Evolutionary conservation across 1,140 invertebrate genomes (phyloP).

Genomic region (Megalopta genalis): DNA sequence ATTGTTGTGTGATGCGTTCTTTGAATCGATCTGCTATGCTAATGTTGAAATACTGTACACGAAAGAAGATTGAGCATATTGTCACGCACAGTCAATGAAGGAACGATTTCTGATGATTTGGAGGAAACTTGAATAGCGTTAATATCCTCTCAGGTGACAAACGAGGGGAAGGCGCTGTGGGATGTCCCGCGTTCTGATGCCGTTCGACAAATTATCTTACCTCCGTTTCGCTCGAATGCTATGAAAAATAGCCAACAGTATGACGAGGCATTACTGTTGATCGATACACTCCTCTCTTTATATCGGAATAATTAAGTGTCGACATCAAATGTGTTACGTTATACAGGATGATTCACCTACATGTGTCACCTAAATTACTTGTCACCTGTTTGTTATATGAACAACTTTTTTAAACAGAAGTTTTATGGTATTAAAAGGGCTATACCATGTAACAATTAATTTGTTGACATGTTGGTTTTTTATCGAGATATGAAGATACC

Average conservation of each 20-base stretch:
- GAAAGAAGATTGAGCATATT: slow-evolving; percentile 46
- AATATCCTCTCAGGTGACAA: slow-evolving; percentile 72
- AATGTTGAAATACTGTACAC: slow-evolving; percentile 32
- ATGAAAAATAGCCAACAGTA: slow-evolving; percentile 62
- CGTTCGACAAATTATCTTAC: slow-evolving; percentile 65
- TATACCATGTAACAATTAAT: no score
- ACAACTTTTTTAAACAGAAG: no score
- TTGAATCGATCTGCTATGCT: slow-evolving; percentile 43
- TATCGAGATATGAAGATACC: no score
- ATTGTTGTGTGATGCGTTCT: background rate
- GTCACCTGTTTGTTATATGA: no score
- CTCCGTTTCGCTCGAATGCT: slow-evolving; percentile 39
- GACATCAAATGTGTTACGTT: background rate
- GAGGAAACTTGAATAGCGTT: slow-evolving; percentile 63
- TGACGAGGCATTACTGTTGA: slow-evolving; percentile 56
- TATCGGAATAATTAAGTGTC: slow-evolving; percentile 18
- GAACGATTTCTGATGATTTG: slow-evolving; percentile 67
- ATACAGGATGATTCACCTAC: background rate
- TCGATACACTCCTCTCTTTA: slow-evolving; percentile 12
- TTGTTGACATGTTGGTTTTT: no score
- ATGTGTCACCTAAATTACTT: no score
- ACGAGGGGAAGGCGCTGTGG: slow-evolving; percentile 62
- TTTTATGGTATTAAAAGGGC: no score
- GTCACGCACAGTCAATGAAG: slow-evolving; percentile 53
- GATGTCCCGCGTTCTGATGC: slow-evolving; percentile 62